Evolutionary conservation across 92 coral and sea anemone species (phyloP), one percentile per base, ranked within the genome.

Genomic region (Montipora capitata): DNA sequence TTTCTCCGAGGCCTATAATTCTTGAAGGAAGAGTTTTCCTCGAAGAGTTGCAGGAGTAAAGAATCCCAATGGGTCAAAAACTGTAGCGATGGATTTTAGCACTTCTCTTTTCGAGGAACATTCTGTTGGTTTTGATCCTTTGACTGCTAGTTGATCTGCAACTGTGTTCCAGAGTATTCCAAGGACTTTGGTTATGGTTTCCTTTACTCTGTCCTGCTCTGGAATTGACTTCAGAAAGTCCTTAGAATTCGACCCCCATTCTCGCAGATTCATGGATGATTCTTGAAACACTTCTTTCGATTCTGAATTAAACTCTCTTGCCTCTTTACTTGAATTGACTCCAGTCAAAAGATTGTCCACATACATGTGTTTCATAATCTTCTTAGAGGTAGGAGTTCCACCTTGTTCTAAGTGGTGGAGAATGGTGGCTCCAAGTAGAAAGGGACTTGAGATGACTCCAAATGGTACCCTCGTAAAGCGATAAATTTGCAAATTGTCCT

Each of bases 301-400:
- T 57, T 83, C 78, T 40, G 61, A 51, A 57, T 83, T 83, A 48
- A 74, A 76, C 39, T 77, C 78, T 67, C 43, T 64, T 35, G 89
- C 70, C 27, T 89, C 80, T 69, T 72, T 45, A 64, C 80, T 66
- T 17, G 85, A 65, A 56, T 89, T 69, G 13, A 72, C 73, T 52
- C 87, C 87, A 38, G 79, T 78, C 64, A 87, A 7, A 10, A 87
- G 44, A 79, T 89, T 89, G 74, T 81, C 66, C 76, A 67, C 74
- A 74, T 74, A 81, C 74, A 81, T 18, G 85, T 64, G 74, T 68
- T 52, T 74, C 63, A 49, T 49, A 52, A 74, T 74, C 42, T 74
- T 74, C 42, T 74, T 51, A 12, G 59, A 35, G 7, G 77, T 42
- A 41, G 75, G 75, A 72, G 59, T 72, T 14, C 77, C 77, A 45